Evolutionary conservation across 2,888 invertebrate genomes (phyloP).

Genomic region (Nesidiocoris tenuis): DNA sequence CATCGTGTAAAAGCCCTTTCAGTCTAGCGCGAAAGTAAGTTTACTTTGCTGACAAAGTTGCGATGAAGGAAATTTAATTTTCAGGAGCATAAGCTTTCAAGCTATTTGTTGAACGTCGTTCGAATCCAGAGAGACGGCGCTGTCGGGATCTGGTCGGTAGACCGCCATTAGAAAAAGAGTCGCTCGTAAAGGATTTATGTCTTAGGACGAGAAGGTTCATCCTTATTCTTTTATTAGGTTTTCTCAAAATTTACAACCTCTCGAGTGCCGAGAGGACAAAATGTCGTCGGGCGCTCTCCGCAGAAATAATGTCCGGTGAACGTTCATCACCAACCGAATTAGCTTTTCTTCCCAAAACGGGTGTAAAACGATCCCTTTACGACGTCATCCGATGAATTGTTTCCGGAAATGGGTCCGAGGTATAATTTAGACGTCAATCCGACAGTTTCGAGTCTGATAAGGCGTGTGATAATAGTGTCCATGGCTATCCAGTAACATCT

Average conservation of each 20-base stretch:
- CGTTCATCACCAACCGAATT: neutral
- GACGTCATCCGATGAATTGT: too few species aligned
- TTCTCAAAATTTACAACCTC: neutral
- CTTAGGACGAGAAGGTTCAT: conserved; percentile 4
- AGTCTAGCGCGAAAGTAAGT: neutral
- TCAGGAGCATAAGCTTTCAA: conserved; percentile 3
- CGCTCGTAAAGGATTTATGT: conserved; percentile 22
- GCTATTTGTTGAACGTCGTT: neutral
- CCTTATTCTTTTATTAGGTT: neutral
- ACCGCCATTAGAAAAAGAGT: neutral
- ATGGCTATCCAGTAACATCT: too few species aligned
- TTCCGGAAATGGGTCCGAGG: too few species aligned
- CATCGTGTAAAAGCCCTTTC: conserved; percentile 11
- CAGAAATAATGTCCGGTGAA: neutral
- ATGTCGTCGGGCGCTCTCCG: neutral
- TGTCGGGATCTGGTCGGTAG: too few species aligned
- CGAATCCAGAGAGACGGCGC: neutral
- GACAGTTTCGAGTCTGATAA: too few species aligned
- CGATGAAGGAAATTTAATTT: conserved; percentile 18
- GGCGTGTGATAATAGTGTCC: too few species aligned
- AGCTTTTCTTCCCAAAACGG: neutral
- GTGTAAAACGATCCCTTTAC: neutral
- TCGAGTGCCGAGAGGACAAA: neutral
- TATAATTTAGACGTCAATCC: too few species aligned
- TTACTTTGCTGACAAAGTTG: conserved; percentile 3